Evolutionary conservation across 2,113 vertebrate genomes (phyloP).

Genomic region (Uria lomvia): DNA sequence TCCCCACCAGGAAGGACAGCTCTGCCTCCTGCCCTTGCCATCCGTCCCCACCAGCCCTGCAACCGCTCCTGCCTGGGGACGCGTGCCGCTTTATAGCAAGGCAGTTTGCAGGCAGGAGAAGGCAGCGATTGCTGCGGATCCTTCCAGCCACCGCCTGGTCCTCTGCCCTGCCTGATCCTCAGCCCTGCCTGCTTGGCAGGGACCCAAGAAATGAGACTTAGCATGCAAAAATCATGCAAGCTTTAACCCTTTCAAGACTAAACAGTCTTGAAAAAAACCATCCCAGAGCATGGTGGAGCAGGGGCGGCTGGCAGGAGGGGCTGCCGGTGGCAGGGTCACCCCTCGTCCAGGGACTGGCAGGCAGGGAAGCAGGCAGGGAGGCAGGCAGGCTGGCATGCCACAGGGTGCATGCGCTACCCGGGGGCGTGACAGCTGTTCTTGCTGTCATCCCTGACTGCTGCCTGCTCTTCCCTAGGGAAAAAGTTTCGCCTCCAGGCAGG

Average conservation of each 20-base stretch:
- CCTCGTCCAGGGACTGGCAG: accelerated
- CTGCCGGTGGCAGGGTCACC: not conserved
- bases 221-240: not conserved
- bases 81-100: accelerated
- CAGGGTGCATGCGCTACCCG: not conserved
- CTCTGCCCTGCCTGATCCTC: not conserved
- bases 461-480: not conserved
- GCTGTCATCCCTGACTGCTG: not conserved
- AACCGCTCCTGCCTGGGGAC: accelerated
- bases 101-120: not conserved
- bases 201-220: not conserved
- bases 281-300: accelerated
- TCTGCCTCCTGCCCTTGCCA: not conserved
- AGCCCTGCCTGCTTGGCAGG: not conserved
- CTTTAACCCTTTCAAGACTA: not conserved
- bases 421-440: not conserved
- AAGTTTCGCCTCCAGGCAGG: not conserved
- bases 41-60: accelerated
- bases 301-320: not conserved
- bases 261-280: not conserved
- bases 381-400: not conserved
- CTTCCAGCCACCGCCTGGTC: not conserved
- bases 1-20: not conserved
- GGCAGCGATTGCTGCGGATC: not conserved
- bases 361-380: not conserved